Base-by-base conservation (phyloP, 1,140 invertebrate genomes). In the Steinernema khuongi region DNA sequence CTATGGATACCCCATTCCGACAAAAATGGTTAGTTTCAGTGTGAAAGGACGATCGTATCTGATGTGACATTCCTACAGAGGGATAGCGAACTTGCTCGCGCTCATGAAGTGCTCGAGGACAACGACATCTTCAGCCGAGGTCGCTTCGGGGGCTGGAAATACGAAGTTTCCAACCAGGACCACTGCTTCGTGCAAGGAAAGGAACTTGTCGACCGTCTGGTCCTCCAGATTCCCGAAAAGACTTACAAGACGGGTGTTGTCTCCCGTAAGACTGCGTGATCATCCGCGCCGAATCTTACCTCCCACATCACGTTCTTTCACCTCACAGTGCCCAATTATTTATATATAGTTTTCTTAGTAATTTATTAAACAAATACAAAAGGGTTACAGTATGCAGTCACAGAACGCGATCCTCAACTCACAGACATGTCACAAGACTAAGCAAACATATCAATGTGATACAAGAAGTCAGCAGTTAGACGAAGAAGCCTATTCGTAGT, bases 141-240 rank as follows among this genome's bases (percentile, higher is more conserved):
- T 17, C 77, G 83, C 68, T 85, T 85, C 69, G 83, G 83, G 41
- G 83, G 84, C 31, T 85, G 84, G 84, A 85, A 85, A 72, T 85
- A 85, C 73, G 83, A 85, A 72, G 80, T 77, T 0, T 83, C 81
- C 11, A 82, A 82, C 73, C 81, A 82, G 70, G 83, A 85, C 67
- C 83, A 85, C 69, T 85, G 84, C 41, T 82, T 85, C 68, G 85
- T 85, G 32, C 84, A 85, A 76, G 83, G 80, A 33, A 85, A 81
- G 60, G 83, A 85, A 77, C 60, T 84, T 22, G 73, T 78, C 31
- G 83, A 85, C 68, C 73, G 83, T 50, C 67, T 84, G 31, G 60
- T 84, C 41, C 70, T 84, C n/a, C 74, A 74, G 32, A 74, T 76
- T 36, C 76, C 77, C 28, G 83, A 84, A 73, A 85, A 84, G 43